Evolutionary conservation across 2,888 invertebrate genomes (phyloP).

Genomic region (Meteorus cinctellus): DNA sequence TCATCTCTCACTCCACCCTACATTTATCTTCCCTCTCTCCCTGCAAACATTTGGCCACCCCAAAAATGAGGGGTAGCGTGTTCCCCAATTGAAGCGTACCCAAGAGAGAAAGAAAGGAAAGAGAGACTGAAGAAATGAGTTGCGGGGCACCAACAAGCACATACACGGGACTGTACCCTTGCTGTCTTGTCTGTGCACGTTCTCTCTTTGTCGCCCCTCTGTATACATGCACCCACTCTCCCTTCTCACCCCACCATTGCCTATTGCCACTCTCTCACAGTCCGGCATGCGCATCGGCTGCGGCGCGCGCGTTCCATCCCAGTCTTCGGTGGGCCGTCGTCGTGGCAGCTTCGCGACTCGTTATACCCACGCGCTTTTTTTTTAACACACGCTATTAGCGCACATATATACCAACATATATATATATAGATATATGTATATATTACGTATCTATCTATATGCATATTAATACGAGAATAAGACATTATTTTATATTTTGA

Average conservation of each 20-base stretch:
- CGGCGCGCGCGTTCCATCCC: slow-evolving; percentile 60
- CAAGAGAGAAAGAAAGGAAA: neutral
- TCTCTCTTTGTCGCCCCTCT: slow-evolving; percentile 21
- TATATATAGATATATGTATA: neutral
- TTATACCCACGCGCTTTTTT: slow-evolving; percentile 30
- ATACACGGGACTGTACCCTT: slow-evolving; percentile 42
- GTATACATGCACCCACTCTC: slow-evolving; percentile 31
- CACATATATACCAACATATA: neutral
- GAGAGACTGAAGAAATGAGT: neutral
- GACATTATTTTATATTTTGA: neutral
- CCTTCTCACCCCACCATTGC: slow-evolving; percentile 48
- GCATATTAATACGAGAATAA: neutral
- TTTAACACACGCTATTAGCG: slow-evolving; percentile 10
- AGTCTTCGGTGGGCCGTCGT: slow-evolving; percentile 70
- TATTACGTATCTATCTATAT: neutral
- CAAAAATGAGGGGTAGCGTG: neutral
- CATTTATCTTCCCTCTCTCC: neutral
- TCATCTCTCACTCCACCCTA: neutral
- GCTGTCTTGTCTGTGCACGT: slow-evolving; percentile 38
- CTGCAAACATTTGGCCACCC: too few species aligned
- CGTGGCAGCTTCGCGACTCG: slow-evolving; percentile 65
- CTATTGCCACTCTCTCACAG: slow-evolving; percentile 34
- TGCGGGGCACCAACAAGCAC: slow-evolving; percentile 29
- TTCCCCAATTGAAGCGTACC: neutral
- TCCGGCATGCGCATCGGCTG: slow-evolving; percentile 50